Conservation (phyloP, 2,113 vertebrate species). For the Dicentrarchus labrax region DNA sequence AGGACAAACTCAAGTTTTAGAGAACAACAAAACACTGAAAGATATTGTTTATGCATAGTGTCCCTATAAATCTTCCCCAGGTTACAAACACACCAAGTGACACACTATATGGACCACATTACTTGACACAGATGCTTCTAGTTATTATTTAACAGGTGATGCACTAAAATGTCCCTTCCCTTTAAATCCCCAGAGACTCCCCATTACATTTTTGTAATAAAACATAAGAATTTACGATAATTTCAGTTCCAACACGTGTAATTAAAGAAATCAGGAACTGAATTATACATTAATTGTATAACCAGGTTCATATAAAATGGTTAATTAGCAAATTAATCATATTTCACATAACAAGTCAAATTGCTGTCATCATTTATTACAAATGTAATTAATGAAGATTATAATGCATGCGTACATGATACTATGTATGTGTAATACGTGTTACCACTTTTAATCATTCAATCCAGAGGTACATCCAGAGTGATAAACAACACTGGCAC, state of each 20-base stretch:
- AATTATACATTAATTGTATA: neutral
- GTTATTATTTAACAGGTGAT: neutral
- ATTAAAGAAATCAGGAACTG: neutral
- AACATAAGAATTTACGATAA: too few species aligned
- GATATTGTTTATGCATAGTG: constrained; percentile 1
- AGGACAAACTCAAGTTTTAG: neutral
- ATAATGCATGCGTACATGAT: neutral
- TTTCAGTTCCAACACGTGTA: neutral
- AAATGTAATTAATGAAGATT: neutral
- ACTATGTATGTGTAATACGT: neutral
- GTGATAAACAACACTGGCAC: constrained; percentile 1
- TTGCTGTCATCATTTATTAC: neutral
- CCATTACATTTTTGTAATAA: neutral
- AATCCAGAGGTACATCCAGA: neutral
- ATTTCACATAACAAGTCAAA: neutral
- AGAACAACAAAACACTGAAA: neutral
- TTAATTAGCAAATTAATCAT: neutral
- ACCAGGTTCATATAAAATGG: neutral
- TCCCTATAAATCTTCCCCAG: neutral
- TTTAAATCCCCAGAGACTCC: neutral
- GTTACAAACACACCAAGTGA: constrained; percentile 17
- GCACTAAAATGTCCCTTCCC: neutral
- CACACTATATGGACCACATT: neutral
- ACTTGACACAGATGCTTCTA: neutral
- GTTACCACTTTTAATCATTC: neutral